Base-by-base conservation (phyloP, 2,113 vertebrate species). In the Petroica traversi region DNA sequence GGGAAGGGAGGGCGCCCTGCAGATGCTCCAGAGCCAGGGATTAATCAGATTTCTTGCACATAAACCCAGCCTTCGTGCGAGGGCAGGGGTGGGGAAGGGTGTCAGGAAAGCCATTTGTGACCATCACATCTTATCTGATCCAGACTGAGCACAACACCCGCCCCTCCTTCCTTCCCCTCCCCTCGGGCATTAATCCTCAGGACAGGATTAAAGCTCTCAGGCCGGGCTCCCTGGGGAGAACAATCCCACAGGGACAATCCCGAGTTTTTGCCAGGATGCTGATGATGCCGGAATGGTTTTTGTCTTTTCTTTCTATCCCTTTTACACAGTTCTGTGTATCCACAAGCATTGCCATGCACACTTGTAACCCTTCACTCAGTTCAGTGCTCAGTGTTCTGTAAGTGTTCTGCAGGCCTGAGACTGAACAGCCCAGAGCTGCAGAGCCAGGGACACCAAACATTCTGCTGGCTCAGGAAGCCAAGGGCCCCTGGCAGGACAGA, bases 201-300 rank as follows among this genome's bases (percentile, higher is more conserved):
- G 58, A 51, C 38, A 76, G 95, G 93, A 96, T 96, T 92, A 96
- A 48, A 78, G 48, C 89, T 48, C 81, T 74, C 85, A 55, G 72
- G 48, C 31, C 2, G 26, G 55, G 55, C 76, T 62, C 43, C 25
- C 71, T 69, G 49, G 36, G 5, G 83, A 71, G 80, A 89, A 86
- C 46, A 89, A 73, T 11, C 78, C 79, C 11, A 41, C n/a, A 15
- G 41, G 41, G 15, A 41, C 41, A 41, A 41, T 41, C 41, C 41
- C 28, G 63, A 15, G 0, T 34, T 46, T 34, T 46, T 8, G 61
- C 63, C 1, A 61, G 46, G 62, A n/a, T n/a, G n/a, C n/a, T n/a
- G n/a, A n/a, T 3, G 46, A 77, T 19, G 66, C 31, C 1, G n/a
- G 63, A 87, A 88, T 64, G 6, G 1, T n/a, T n/a, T n/a, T n/a